Evolutionary conservation across 2,113 vertebrate genomes (phyloP).

Genomic region (Hoplias malabaricus): DNA sequence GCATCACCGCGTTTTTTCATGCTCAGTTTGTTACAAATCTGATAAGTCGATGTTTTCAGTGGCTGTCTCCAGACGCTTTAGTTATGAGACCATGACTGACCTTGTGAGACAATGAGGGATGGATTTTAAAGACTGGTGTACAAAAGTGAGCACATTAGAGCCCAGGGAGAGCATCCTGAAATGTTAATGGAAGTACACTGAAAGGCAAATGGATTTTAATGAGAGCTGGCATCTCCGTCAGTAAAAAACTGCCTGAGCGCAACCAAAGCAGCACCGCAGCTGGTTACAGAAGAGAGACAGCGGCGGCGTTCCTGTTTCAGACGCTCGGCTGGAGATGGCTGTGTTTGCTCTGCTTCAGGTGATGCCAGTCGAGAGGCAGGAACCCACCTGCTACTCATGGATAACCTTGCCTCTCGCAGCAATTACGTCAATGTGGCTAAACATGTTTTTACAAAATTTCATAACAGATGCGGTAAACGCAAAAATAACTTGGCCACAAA

Average conservation of each 20-base stretch:
- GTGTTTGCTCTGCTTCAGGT: not conserved
- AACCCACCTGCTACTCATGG: not conserved
- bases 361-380: not conserved
- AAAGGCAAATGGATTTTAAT: not conserved
- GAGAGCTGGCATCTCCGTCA: not conserved
- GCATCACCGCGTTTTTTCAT: too few relatives aligned
- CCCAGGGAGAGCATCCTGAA: not conserved
- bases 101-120: not conserved
- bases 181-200: not conserved
- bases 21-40: too few relatives aligned
- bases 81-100: too few relatives aligned
- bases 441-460: not conserved
- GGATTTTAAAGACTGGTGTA: not conserved
- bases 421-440: not conserved
- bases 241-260: not conserved
- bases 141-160: not conserved
- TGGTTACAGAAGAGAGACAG: not conserved
- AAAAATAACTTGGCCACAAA: conserved; percentile 16
- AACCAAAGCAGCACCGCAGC: not conserved
- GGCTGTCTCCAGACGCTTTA: too few relatives aligned
- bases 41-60: too few relatives aligned
- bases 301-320: not conserved
- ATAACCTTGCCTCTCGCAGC: not conserved
- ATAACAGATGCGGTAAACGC: not conserved
- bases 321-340: not conserved